Conservation (phyloP, 2,113 vertebrate species). For the Mormoops blainvillei region DNA sequence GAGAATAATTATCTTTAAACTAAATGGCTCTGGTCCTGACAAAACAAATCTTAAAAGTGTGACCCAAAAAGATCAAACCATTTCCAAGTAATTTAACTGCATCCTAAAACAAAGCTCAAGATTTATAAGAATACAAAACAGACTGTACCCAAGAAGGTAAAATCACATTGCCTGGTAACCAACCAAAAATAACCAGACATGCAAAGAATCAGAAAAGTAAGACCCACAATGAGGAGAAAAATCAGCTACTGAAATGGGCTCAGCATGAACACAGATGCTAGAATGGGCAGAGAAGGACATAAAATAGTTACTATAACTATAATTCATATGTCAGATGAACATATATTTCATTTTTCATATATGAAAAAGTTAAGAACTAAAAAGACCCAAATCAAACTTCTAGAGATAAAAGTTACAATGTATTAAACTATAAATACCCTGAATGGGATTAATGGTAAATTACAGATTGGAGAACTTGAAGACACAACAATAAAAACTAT, state of each 20-base stretch:
- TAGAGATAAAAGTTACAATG: not conserved
- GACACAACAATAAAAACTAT: not conserved
- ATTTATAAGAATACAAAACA: not conserved
- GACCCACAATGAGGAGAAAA: not conserved
- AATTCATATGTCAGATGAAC: not conserved
- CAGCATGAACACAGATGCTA: not conserved
- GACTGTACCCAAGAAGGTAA: not conserved
- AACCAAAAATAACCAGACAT: not conserved
- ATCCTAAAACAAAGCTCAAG: not conserved
- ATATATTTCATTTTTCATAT: too few relatives aligned
- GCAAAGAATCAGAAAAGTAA: not conserved
- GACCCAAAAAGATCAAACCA: not conserved
- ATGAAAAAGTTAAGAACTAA: not conserved
- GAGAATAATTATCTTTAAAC: slow-evolving; percentile 5
- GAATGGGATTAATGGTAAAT: not conserved
- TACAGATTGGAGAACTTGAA: not conserved
- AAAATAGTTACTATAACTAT: not conserved
- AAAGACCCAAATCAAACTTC: not conserved
- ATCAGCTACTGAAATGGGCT: not conserved
- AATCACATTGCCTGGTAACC: not conserved
- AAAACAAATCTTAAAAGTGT: slow-evolving; percentile 24
- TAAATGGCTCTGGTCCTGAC: not conserved
- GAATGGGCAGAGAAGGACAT: not conserved
- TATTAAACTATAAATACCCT: not conserved
- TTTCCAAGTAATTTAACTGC: not conserved